phyloP scores from a whole-genome alignment of 2,113 vertebrate species.

The Melanotaenia duboulayi region DNA sequence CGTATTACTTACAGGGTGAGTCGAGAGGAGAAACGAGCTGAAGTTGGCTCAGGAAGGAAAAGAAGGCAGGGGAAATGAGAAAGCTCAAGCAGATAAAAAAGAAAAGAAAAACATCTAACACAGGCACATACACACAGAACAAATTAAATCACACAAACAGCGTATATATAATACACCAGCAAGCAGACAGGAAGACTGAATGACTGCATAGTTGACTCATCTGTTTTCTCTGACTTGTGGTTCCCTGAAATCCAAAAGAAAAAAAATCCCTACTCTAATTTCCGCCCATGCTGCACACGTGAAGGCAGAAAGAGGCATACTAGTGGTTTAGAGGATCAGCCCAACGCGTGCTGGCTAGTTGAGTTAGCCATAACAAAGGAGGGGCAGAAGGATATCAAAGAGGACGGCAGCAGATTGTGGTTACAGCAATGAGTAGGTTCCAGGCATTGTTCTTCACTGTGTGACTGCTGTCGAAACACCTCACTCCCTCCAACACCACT shows the following conservation, averaged over 20 bases:
- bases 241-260: slow-evolving; percentile 57
- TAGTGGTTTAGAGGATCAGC: slow-evolving; percentile 72
- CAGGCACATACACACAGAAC: slow-evolving; percentile 13
- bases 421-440: slow-evolving; percentile 61
- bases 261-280: slow-evolving; percentile 60
- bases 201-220: slow-evolving; percentile 82
- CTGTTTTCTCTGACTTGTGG: slow-evolving; percentile 76
- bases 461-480: slow-evolving; percentile 45
- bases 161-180: slow-evolving; percentile 4
- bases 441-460: slow-evolving; percentile 56
- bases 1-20: slow-evolving; percentile 72
- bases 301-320: slow-evolving; percentile 33
- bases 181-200: slow-evolving; percentile 70
- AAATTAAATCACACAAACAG: slow-evolving; percentile 48
- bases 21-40: slow-evolving; percentile 44
- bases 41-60: background rate
- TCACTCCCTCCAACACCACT: slow-evolving; percentile 4
- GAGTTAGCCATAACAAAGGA: slow-evolving; percentile 74
- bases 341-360: slow-evolving; percentile 66
- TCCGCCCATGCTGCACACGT: slow-evolving; percentile 56
- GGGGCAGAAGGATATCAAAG: slow-evolving; percentile 60
- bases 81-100: slow-evolving; percentile 12
- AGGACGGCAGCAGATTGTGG: slow-evolving; percentile 52
- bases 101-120: slow-evolving; percentile 10
- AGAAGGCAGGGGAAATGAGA: background rate